These are phyloP conservation scores for Chaetops frenatus DNA, from an alignment of 2,113 vertebrate genomes.

Conservation along the genomic window DNA sequence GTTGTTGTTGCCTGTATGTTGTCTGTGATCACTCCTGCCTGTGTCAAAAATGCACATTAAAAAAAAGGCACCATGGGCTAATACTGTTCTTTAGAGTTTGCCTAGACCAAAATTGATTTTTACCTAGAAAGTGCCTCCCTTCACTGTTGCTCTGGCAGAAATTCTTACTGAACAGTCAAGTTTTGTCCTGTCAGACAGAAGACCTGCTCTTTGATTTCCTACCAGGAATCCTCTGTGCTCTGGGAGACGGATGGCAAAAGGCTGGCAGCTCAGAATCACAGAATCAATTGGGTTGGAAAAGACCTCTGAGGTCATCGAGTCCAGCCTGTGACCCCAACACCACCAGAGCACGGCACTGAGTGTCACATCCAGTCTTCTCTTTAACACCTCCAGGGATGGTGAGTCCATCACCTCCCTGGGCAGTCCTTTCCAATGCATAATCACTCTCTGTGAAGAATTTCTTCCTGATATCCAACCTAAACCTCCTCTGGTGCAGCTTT, in stretches of 20 bases:
- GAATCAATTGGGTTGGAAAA: neutral
- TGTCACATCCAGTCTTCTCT: neutral
- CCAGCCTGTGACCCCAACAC: neutral
- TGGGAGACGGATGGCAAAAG: neutral
- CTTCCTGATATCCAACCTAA: neutral
- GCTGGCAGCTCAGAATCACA: neutral
- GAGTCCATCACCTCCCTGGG: neutral
- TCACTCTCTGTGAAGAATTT: neutral
- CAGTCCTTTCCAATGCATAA: neutral
- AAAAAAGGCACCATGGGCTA: neutral
- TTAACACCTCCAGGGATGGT: neutral
- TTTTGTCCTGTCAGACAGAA: neutral
- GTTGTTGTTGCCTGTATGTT: neutral
- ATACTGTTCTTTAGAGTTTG: neutral
- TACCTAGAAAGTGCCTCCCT: neutral
- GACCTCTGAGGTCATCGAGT: neutral
- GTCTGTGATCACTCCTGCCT: neutral
- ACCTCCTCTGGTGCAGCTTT: accelerated
- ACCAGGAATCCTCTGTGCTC: neutral
- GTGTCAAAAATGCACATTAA: neutral
- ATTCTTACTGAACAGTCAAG: neutral
- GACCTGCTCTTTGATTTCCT: neutral
- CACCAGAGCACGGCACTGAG: neutral
- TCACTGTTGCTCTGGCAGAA: neutral
- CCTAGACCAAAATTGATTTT: neutral